phyloP scores from a whole-genome alignment of 2,113 vertebrate genomes.

The Halichoerus grypus region DNA sequence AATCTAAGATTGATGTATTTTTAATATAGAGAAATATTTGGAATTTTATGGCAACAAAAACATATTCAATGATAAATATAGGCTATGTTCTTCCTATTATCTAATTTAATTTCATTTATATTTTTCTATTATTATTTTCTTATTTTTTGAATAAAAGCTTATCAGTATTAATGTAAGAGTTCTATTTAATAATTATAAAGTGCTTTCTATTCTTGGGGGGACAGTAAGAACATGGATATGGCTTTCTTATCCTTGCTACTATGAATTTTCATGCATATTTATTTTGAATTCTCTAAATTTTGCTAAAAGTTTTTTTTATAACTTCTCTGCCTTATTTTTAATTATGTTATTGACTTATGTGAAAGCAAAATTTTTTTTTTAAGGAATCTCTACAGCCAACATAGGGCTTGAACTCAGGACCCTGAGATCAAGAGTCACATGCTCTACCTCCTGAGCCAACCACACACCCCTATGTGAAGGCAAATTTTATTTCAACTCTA shows the following conservation, averaged over 20 bases:
- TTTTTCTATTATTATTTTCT: background rate
- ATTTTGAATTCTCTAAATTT: background rate
- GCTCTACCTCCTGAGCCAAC: background rate
- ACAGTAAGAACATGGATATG: background rate
- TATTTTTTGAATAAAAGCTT: background rate
- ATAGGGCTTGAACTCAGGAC: background rate
- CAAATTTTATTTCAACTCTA: conserved; percentile 31
- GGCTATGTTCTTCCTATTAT: background rate
- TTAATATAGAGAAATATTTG: background rate
- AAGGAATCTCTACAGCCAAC: background rate
- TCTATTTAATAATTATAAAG: background rate
- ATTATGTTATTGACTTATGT: background rate
- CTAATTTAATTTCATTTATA: conserved; percentile 23
- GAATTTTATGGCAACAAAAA: background rate
- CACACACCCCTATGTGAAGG: background rate
- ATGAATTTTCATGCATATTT: background rate
- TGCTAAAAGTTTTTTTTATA: background rate
- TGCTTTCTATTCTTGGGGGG: background rate
- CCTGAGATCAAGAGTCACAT: background rate
- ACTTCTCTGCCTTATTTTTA: background rate
- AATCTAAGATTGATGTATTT: background rate
- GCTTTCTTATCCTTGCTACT: background rate
- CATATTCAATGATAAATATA: conserved; percentile 23
- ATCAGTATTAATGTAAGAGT: background rate
- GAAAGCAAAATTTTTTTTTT: background rate